Evolutionary conservation across 2,797 vertebrate species (phyloP), one percentile per base, ranked within the genome.

Genomic region (Basileuterus tristriatus): DNA sequence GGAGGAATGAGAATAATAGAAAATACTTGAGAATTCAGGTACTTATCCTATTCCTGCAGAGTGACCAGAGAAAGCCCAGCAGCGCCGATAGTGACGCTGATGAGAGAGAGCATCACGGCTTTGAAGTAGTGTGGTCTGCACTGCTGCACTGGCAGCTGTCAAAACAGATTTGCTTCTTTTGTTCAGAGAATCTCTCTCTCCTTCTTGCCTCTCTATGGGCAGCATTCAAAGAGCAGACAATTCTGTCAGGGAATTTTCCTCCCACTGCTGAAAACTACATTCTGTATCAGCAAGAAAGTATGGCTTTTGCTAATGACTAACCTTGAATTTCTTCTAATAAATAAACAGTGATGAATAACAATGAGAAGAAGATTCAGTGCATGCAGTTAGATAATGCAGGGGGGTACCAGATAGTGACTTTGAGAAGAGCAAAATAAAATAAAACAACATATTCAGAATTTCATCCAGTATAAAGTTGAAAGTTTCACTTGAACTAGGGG

Each of bases 1-100:
- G 82, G 50, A 92, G 47, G 52, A 83, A 81, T 14, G 41, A 89
- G 81, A 97, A 97, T 93, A 93, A 95, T 58, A 93, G 96, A 64
- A 59, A 95, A 60, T 59, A 80, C 65, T 90, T 90, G 86, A 83
- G 27, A 94, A 67, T 89, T 67, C 84, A 78, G 83, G 63, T 47
- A 24, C 46, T 93, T 94, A 69, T 53, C n/a, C 62, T 77, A 55
- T 80, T 41, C 75, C 86, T 56, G 26, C 15, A 8, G 78, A 77
- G 70, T 75, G 55, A 83, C 44, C 92, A 87, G 70, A 83, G 56
- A 82, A 67, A 76, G 49, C 52, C 52, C 39, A 53, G 74, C 63
- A 79, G 93, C 78, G 56, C 18, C 0, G 6, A n/a, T 15, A 59
- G 52, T 6, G 75, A 80, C 71, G 52, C 74, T 87, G 95, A 71